phyloP scores from a whole-genome alignment of 2,888 invertebrate species.

The Tanaodytes sp. region DNA sequence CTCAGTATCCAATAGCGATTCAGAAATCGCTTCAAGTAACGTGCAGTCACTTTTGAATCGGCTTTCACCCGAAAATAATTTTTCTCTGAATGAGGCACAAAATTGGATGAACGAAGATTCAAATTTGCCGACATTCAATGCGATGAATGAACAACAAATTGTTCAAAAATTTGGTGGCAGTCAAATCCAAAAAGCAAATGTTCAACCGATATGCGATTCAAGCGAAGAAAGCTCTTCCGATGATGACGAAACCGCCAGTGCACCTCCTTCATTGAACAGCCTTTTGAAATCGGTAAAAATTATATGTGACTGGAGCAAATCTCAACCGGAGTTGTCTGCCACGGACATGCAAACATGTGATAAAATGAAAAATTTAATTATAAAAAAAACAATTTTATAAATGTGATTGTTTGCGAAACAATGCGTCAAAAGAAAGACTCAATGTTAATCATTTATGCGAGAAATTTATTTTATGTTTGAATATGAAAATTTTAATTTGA shows the following conservation, averaged over 20 bases:
- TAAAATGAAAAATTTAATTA: not conserved
- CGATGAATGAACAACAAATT: not conserved
- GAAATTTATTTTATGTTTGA: no score
- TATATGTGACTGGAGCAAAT: not conserved
- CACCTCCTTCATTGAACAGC: not conserved
- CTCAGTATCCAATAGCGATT: no score
- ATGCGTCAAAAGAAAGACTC: no score
- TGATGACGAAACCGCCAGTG: not conserved
- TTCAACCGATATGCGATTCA: no score
- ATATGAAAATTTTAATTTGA: slow-evolving; percentile 24
- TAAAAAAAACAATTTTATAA: not conserved
- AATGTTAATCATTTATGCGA: no score
- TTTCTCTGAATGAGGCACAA: not conserved
- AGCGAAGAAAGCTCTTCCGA: no score
- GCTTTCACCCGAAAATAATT: not conserved
- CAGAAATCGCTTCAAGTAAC: no score
- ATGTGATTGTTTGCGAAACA: no score
- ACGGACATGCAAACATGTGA: not conserved
- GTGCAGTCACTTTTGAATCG: not conserved
- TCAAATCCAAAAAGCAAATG: not conserved
- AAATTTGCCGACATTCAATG: not conserved
- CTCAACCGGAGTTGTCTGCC: not conserved
- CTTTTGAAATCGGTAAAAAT: not conserved
- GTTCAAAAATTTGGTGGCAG: not conserved
- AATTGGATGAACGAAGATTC: not conserved